Evolutionary conservation across 2,113 vertebrate species (phyloP).

Genomic region (Tetrax tetrax): DNA sequence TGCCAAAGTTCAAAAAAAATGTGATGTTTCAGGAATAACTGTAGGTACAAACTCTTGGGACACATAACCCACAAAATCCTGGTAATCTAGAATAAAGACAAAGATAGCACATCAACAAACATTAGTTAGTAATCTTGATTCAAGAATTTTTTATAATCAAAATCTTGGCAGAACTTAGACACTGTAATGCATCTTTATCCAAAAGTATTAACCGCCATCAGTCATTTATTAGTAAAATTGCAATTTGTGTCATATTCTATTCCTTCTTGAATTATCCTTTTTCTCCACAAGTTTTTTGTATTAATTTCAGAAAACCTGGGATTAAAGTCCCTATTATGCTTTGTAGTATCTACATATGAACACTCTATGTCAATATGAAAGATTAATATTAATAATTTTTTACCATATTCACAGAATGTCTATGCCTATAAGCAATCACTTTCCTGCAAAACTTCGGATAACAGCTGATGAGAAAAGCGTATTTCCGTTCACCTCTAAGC

Average conservation of each 20-base stretch:
- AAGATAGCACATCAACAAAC: not conserved
- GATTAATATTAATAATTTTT: not conserved
- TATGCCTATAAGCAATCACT: not conserved
- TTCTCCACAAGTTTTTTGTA: not conserved
- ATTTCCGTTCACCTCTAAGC: not conserved
- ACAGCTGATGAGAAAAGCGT: not conserved
- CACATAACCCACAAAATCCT: not conserved
- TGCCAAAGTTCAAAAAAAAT: not conserved
- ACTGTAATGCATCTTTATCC: not conserved
- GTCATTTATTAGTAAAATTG: not conserved
- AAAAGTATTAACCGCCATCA: not conserved
- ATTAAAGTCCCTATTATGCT: not conserved
- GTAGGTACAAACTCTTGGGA: not conserved
- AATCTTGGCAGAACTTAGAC: not conserved
- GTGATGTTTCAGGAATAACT: not conserved
- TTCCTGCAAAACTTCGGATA: not conserved
- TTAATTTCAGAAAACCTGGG: not conserved
- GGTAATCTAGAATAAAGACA: not conserved
- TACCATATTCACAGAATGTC: not conserved
- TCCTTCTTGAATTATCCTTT: not conserved
- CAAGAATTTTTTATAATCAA: not conserved
- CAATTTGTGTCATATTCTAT: not conserved
- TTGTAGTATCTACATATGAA: not conserved
- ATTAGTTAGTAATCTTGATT: not conserved
- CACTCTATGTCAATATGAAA: not conserved